These are phyloP conservation scores for Zaprionus davidi DNA, from an alignment of 1,140 invertebrate genomes.

Conservation along the genomic window DNA sequence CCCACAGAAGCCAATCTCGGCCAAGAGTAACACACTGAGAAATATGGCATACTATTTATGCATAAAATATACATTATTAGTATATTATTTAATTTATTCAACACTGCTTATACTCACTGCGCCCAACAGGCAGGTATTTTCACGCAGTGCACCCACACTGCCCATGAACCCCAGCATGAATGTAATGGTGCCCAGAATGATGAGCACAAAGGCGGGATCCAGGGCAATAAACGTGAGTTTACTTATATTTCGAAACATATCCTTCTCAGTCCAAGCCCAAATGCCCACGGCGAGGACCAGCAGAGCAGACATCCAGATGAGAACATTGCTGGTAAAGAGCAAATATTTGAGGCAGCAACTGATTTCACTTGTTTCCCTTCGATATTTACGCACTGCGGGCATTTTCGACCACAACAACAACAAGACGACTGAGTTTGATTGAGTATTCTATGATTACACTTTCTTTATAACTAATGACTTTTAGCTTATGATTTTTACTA, in stretches of 20 bases:
- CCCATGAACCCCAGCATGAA: constrained; percentile 98
- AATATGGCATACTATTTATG: constrained; percentile 95
- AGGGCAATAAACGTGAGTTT: constrained; percentile 95
- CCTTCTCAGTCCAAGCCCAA: constrained; percentile 99
- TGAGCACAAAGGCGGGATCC: constrained; percentile 97
- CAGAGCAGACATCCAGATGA: constrained; percentile 96
- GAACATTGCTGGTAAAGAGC: constrained; percentile 98
- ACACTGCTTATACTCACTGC: constrained; percentile 87
- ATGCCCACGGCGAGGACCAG: constrained; percentile 94
- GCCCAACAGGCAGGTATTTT: constrained; percentile 94
- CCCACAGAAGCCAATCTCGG: constrained; percentile 96
- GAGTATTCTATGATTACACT: constrained; percentile 26
- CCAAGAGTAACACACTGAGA: constrained; percentile 93
- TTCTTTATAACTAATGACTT: constrained; percentile 36
- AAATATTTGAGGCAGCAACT: constrained; percentile 98
- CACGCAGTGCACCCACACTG: constrained; percentile 97
- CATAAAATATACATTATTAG: not conserved
- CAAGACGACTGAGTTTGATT: constrained; percentile 26
- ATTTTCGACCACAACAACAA: constrained; percentile 52
- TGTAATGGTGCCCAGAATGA: constrained; percentile 95
- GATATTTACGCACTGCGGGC: constrained; percentile 88
- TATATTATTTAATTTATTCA: not conserved
- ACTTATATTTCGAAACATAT: constrained; percentile 96
- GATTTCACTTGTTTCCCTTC: constrained; percentile 95
- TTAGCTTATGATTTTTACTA: constrained; percentile 22